Evolutionary conservation across 2,113 vertebrate genomes (phyloP), one percentile per base, ranked within the genome.

Genomic region (Oncorhynchus kisutch): DNA sequence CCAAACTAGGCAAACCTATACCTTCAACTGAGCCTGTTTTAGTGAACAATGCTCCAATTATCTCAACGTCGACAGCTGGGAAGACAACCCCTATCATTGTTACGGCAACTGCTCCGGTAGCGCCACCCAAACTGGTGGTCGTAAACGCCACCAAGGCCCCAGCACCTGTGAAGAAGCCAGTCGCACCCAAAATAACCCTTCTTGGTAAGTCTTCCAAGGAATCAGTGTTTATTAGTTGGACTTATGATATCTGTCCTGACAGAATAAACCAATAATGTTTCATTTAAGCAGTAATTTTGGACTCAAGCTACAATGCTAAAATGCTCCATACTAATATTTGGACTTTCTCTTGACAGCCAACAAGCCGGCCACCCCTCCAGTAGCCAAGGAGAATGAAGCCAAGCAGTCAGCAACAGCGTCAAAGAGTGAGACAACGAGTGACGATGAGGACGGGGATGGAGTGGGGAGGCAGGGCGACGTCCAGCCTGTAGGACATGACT

Each of bases 1-100:
- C 93, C 70, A 95, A 93, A 84, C 84, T 96, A 45, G 95, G 95
- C 20, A 97, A 95, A 76, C 95, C 95, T 54, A 95, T 95, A 16
- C 95, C 95, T 9, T 89, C 93, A 14, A 85, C 88, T 1, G 93
- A 96, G 78, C 94, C 94, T 0, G 86, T 90, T 16, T 71, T 95
- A 14, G 90, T 92, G 60, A 94, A 88, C 86, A 84, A 92, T 14
- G 60, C 91, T 70, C 79, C 91, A 14, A 86, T 84, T 67, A 25
- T 90, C n/a, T 87, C 89, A 4, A 91, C 89, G 7, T 82, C 85
- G 0, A 88, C 88, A 16, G 82, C 91, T 14, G 85, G 90, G 72
- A 92, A 92, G 0, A 24, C 76, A 2, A 27, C 79, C 27, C 20
- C 79, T 5, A 66, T 74, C 54, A 65, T 87, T 0, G n/a, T 85